Base-by-base conservation (phyloP, 2,113 vertebrate species). In the Ophthalmolycus amberensis region DNA sequence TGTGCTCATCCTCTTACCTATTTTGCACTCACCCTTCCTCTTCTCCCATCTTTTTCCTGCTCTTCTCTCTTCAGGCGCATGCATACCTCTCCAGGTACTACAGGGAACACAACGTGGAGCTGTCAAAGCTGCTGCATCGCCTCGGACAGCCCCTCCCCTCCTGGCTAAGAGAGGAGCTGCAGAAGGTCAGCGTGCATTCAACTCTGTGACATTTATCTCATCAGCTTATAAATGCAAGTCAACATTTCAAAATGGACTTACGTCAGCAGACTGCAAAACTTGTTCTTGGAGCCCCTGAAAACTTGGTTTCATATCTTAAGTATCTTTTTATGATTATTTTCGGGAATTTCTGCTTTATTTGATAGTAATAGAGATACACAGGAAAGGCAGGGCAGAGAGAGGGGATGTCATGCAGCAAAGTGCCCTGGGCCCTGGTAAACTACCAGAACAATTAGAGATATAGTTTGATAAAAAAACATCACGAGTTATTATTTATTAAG, bases 161-260 rank as follows among this genome's bases (percentile, higher is more conserved):
- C 0, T 99, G 98, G 98, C 94, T 99, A 38, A 95, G 98, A 91
- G 97, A 99, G 87, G 98, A 99, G 87, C 95, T 99, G 9, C 98
- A 99, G 94, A 99, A 99, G 95, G 96, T 99, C 90, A 97, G 97
- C 94, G 95, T 56, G 95, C 77, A 82, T 77, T 84, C 38, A 67
- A 84, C 64, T 64, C 72, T 62, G 3, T 59, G 37, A 67, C 34
- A 38, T 54, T 52, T 63, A 66, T 78, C 62, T 72, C 56, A 69
- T 34, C 22, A 63, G 1, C 20, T 42, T 20, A 44, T 9, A 18
- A 65, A 32, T 38, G 22, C 16, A n/a, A 67, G 10, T 52, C 8
- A 2, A 48, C 46, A 40, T 11, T 11, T 38, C 1, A 0, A 22
- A 56, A 27, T 1, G 0, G 4, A 37, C 34, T 11, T 22, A 42